Evolutionary conservation across 30 jellyfish, hydroid and myxozoan genomes (phyloP), one percentile per base, ranked within the genome.

Genomic region (Calvadosia cruxmelitensis): DNA sequence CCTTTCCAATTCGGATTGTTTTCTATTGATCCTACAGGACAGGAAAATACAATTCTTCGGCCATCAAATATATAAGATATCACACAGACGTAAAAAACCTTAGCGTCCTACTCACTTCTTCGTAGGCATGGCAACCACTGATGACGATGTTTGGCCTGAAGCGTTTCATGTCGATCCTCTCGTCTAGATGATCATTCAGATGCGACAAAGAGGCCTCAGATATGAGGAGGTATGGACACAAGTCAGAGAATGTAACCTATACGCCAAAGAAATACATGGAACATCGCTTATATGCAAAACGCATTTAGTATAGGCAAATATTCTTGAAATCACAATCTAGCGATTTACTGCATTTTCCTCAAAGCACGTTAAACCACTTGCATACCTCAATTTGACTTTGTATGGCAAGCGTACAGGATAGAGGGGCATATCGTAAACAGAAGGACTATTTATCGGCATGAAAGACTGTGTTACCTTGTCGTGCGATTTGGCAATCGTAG

Each of bases 61-160:
- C 20, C 20, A 42, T 42, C 57, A 20, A 5, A 5, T 20, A 42
- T 42, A 10, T 5, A 42, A 5, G 57, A 5, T 20, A 42, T 20
- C 57, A 5, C 20, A 5, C 15, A 42, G 57, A 42, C 20, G 10
- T 42, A 42, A 42, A 42, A 42, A 42, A 20, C 20, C 20, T 42
- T 10, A 42, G 10, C 15, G 20, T 20, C 20, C 57, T 42, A 42
- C 10, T 42, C 20, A 42, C 57, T 53, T 76, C 88, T 51, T 57
- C 75, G 67, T 66, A 76, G 1, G 78, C 80, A 24, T 66, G 63
- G 67, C 88, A 66, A 12, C 88, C 88, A 12, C 27, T 50, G 31
- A 76, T 50, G 0, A 76, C 80, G 51, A 76, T 51, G 67, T 76
- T 76, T 48, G 88, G 88, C 29, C 88, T 66, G 34, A 76, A 76